A percentile compares a stretch with the other conserved stretches of the same genome.
Conservation (phyloP, 2,888 invertebrate species). For the Scotopteryx bipunctaria region DNA sequence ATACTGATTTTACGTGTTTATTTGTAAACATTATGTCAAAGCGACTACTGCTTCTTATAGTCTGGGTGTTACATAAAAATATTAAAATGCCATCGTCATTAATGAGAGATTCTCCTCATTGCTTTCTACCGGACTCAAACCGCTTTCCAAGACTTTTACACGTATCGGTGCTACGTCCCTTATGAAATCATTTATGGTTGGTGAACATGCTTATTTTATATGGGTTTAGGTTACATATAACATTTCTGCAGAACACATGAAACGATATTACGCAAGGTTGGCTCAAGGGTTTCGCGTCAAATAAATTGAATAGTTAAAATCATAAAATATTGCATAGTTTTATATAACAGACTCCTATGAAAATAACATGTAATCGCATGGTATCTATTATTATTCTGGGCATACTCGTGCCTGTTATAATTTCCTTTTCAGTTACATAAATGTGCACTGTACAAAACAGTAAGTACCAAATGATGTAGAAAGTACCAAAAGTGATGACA, state of each 20-base stretch:
- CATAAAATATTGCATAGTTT: too few relatives aligned
- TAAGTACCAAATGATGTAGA: conserved; percentile 52
- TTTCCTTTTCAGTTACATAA: conserved; percentile 29
- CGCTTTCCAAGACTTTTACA: conserved; percentile 53
- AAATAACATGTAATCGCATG: background rate
- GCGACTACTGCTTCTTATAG: conserved; percentile 18
- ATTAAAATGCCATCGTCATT: conserved; percentile 47
- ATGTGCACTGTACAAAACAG: conserved; percentile 54
- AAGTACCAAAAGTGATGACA: conserved; percentile 55
- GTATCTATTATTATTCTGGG: conserved; percentile 9
- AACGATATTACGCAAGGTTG: background rate
- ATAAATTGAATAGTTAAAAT: too few relatives aligned
- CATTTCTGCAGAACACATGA: too few relatives aligned
- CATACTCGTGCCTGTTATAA: conserved; percentile 10
- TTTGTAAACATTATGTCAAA: conserved; percentile 28
- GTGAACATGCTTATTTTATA: background rate
- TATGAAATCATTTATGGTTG: conserved; percentile 36
- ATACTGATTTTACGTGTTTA: conserved; percentile 33
- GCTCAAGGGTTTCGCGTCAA: background rate
- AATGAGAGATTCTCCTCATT: conserved; percentile 51
- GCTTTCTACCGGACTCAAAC: conserved; percentile 56
- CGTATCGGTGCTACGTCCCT: conserved; percentile 38
- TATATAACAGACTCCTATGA: too few relatives aligned
- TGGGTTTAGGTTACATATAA: too few relatives aligned
- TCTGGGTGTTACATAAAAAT: conserved; percentile 34